Conservation (phyloP, 2,797 vertebrate genomes). For the Enteromius viviparus region DNA sequence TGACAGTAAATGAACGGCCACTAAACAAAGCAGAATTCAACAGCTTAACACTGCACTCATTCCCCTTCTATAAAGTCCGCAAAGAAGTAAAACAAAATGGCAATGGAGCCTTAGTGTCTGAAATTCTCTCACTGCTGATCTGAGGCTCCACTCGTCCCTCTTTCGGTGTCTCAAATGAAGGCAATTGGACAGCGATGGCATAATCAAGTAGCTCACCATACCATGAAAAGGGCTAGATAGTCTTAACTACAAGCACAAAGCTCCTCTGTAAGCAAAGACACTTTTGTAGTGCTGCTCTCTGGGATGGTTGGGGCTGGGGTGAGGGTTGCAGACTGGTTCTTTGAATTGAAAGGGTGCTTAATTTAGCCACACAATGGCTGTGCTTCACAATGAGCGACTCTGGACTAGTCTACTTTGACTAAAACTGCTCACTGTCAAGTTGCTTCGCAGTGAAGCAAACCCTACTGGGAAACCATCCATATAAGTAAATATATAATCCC, state of each 20-base stretch:
- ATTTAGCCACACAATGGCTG: constrained; percentile 41
- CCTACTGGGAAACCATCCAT: constrained; percentile 44
- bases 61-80: neutral
- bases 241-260: constrained; percentile 30
- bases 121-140: constrained; percentile 19
- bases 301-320: constrained; percentile 34
- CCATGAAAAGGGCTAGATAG: constrained; percentile 28
- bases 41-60: constrained; percentile 32
- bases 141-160: constrained; percentile 20
- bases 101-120: constrained; percentile 25
- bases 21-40: constrained; percentile 39
- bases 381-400: constrained; percentile 40
- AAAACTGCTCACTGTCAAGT: constrained; percentile 37
- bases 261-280: constrained; percentile 38
- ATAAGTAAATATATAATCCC: constrained; percentile 45
- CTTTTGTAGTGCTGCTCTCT: constrained; percentile 39
- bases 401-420: constrained; percentile 43
- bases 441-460: constrained; percentile 20
- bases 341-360: constrained; percentile 47
- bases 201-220: constrained; percentile 37
- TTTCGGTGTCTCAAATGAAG: constrained; percentile 4
- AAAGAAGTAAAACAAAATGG: constrained; percentile 13
- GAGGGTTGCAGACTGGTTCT: constrained; percentile 39
- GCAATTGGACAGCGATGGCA: constrained; percentile 20
- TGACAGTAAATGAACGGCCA: constrained; percentile 24